Percentiles rank a stretch among this genome's conserved stretches.
phyloP scores from a whole-genome alignment of 1,140 invertebrate species.

The Zaprionus taronus region DNA sequence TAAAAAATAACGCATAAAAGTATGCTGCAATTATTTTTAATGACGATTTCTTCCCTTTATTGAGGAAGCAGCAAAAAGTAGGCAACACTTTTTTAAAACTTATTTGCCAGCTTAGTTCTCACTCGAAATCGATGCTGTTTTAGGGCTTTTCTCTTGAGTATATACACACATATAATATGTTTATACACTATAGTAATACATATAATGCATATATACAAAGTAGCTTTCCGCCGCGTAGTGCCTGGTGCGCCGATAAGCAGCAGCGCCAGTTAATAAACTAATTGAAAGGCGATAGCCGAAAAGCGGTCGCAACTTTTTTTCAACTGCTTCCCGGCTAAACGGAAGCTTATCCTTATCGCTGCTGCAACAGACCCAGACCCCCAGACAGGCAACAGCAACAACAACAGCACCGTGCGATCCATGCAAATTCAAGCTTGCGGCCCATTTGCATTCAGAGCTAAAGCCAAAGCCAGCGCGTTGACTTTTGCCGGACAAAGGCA shows the following conservation, averaged over 20 bases:
- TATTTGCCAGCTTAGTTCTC: background rate
- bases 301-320: constrained; percentile 30
- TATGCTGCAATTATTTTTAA: constrained; percentile 19
- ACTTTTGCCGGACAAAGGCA: constrained; percentile 67
- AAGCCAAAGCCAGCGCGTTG: constrained; percentile 54
- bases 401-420: constrained; percentile 36
- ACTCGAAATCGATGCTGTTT: background rate
- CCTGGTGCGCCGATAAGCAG: constrained; percentile 29
- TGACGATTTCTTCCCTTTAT: background rate
- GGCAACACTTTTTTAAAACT: background rate
- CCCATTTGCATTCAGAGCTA: constrained; percentile 75
- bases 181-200: background rate
- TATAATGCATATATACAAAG: background rate
- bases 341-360: constrained; percentile 68
- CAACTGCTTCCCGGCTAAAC: constrained; percentile 16
- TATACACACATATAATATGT: background rate
- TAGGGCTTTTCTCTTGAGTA: too few relatives aligned
- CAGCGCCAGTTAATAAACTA: constrained; percentile 77
- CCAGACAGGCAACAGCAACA: background rate
- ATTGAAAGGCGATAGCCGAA: constrained; percentile 76
- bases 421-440: constrained; percentile 68
- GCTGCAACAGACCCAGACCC: constrained; percentile 38
- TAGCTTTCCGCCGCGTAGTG: background rate
- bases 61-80: background rate
- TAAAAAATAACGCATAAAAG: constrained; percentile 6